Percentiles rank a stretch among this genome's conserved stretches.
These are phyloP conservation scores for Avahi laniger DNA, from an alignment of 2,797 vertebrate genomes.

Conservation along the genomic window DNA sequence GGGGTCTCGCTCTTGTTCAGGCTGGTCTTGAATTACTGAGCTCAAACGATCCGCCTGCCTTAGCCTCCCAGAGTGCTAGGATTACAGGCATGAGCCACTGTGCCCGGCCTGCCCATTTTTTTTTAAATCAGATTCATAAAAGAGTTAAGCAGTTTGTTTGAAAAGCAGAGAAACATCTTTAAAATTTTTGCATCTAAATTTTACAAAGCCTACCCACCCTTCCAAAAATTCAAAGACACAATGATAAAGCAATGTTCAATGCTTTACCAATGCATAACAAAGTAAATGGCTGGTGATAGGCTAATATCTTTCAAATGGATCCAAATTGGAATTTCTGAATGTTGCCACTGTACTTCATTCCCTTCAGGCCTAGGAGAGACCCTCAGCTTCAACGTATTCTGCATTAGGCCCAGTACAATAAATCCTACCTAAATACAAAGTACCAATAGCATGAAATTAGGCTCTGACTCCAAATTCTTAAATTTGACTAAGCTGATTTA, in stretches of 20 bases:
- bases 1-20: too few species aligned
- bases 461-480: constrained; percentile 18
- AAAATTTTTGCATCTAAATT: background rate
- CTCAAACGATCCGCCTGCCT: too few species aligned
- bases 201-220: background rate
- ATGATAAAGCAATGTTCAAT: background rate
- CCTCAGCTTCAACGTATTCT: background rate
- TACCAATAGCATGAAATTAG: background rate
- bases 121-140: background rate
- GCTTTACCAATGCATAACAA: background rate
- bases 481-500: constrained; percentile 27
- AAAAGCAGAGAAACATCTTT: constrained; percentile 35
- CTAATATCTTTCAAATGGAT: background rate
- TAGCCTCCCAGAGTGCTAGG: too few species aligned
- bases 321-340: background rate
- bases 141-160: background rate
- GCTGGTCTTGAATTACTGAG: too few species aligned
- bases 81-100: too few species aligned
- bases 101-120: too few species aligned
- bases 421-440: background rate
- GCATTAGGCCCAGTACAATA: background rate
- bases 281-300: background rate
- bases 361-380: background rate
- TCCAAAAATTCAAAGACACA: background rate
- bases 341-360: background rate